Conservation (phyloP, 1,140 invertebrate species). For the Diorhabda sublineata region DNA sequence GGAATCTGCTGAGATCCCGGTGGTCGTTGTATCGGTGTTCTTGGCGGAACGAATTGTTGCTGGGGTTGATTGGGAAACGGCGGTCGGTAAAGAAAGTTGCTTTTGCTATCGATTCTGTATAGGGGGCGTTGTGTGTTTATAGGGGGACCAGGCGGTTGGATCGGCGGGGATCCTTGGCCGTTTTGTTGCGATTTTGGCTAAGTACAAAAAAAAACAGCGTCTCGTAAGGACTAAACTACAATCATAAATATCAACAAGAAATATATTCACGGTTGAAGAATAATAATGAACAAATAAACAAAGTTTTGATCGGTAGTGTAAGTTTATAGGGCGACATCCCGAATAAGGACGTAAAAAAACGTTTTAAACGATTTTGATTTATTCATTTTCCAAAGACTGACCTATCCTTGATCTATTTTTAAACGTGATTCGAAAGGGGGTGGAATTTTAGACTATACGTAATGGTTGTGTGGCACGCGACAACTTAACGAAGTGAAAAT, state of each 20-base stretch:
- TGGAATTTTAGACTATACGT: not conserved
- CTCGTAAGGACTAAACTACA: no score
- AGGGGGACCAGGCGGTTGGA: constrained; percentile 17
- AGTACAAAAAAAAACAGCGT: no score
- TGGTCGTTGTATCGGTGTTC: constrained; percentile 25
- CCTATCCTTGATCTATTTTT: constrained; percentile 2
- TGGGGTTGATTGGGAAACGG: constrained; percentile 32
- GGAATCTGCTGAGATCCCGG: constrained; percentile 22
- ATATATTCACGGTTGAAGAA: no score
- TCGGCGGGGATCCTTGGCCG: constrained; percentile 12
- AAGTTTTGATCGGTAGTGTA: constrained; percentile 4
- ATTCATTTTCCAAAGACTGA: not conserved
- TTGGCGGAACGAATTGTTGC: constrained; percentile 30
- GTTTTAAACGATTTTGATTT: not conserved
- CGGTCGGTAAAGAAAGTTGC: constrained; percentile 32
- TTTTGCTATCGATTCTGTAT: constrained; percentile 35
- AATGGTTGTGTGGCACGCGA: not conserved
- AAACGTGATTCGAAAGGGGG: not conserved
- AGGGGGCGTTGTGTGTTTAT: constrained; percentile 30
- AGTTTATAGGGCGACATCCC: not conserved
- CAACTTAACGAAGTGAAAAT: not conserved
- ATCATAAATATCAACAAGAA: no score
- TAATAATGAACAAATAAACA: not conserved
- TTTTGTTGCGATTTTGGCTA: constrained; percentile 18
- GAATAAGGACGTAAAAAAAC: no score